Conservation (phyloP, 2,888 invertebrate species). For the Steromphala cineraria region DNA sequence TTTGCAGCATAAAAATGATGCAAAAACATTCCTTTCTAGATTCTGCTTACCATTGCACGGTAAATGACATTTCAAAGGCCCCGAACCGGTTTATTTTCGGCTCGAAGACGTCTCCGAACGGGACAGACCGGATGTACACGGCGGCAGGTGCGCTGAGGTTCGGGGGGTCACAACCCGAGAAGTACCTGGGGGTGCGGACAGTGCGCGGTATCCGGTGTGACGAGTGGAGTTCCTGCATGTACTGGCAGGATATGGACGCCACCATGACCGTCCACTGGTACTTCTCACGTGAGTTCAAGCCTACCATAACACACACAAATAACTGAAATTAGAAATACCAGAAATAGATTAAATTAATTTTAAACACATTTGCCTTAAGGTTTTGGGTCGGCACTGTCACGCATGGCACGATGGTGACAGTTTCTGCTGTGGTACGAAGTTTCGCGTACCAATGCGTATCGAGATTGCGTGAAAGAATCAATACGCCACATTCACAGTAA, state of each 20-base stretch:
- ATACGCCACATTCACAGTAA: no score
- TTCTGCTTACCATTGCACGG: background rate
- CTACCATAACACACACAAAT: no score
- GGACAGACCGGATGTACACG: background rate
- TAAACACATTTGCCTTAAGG: no score
- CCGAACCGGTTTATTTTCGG: constrained; percentile 9
- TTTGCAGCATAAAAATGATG: no score
- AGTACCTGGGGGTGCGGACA: constrained; percentile 8
- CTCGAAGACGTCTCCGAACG: background rate
- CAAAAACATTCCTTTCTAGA: background rate
- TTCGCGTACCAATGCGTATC: no score
- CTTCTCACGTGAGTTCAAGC: constrained; percentile 26
- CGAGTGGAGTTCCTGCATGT: constrained; percentile 28
- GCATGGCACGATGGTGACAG: no score
- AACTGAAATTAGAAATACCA: no score
- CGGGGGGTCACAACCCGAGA: constrained; percentile 14
- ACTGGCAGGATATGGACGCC: constrained; percentile 25
- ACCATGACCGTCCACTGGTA: constrained; percentile 35
- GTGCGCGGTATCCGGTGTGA: constrained; percentile 28
- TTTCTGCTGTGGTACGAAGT: no score
- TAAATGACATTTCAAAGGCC: background rate
- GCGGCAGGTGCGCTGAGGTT: constrained; percentile 16
- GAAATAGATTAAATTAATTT: no score
- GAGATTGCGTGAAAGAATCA: no score
- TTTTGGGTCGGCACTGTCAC: no score